Conservation (phyloP, 2,113 vertebrate genomes). For the Syrmaticus mikado region DNA sequence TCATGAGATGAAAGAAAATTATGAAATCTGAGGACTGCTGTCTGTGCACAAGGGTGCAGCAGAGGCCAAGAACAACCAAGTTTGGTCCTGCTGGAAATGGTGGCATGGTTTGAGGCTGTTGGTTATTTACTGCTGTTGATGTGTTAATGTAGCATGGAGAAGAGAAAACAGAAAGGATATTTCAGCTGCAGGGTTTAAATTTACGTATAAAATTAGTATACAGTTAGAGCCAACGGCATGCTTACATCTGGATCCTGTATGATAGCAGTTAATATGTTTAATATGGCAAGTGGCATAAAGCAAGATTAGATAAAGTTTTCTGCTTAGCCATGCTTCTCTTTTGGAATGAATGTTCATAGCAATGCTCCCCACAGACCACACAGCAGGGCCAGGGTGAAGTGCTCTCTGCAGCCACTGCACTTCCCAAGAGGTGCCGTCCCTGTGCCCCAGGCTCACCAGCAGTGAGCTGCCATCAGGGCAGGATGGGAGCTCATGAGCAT, state of each 20-base stretch:
- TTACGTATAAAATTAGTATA: slow-evolving; percentile 19
- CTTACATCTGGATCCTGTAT: slow-evolving; percentile 46
- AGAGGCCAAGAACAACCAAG: background rate
- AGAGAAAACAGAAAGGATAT: background rate
- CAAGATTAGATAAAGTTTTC: slow-evolving; percentile 50
- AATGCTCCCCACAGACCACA: background rate
- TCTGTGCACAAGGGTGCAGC: background rate
- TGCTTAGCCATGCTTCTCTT: slow-evolving; percentile 2
- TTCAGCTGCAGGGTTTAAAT: background rate
- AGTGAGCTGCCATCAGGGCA: background rate
- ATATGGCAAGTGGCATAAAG: slow-evolving; percentile 13
- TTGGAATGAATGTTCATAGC: background rate
- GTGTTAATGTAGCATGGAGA: background rate
- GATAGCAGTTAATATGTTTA: slow-evolving; percentile 42
- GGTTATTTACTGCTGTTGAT: background rate
- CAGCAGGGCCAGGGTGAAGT: background rate
- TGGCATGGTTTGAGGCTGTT: background rate
- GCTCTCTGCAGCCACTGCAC: background rate
- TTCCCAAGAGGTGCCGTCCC: background rate
- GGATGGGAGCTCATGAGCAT: background rate
- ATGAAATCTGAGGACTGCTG: background rate
- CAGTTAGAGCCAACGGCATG: background rate
- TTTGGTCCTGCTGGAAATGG: background rate
- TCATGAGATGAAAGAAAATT: background rate
- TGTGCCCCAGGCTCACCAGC: background rate